phyloP scores from a whole-genome alignment of 1,140 invertebrate species.

The Dufourea novaeangliae region DNA sequence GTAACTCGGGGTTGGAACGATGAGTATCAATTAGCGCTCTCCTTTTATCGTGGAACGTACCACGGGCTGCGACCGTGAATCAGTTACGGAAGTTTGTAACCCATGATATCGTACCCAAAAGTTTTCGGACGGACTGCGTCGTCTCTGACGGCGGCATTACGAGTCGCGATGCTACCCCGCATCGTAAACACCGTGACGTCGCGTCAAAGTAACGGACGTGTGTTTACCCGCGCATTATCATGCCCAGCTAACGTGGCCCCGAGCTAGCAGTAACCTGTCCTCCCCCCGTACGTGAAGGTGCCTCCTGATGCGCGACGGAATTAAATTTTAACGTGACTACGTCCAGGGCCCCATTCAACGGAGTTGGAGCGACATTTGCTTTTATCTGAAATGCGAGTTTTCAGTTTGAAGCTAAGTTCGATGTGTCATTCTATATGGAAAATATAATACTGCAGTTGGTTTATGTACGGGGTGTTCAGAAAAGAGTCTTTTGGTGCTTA shows the following conservation, averaged over 20 bases:
- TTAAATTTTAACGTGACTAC: conserved; percentile 23
- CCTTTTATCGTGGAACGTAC: conserved; percentile 32
- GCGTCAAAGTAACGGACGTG: conserved; percentile 39
- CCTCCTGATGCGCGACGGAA: conserved; percentile 23
- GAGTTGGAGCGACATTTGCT: not conserved
- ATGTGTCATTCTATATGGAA: no score
- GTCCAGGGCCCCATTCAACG: not conserved
- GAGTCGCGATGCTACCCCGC: conserved; percentile 37
- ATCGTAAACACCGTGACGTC: conserved; percentile 49
- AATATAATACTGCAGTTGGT: no score
- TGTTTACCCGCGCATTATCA: conserved; percentile 53
- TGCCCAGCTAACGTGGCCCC: conserved; percentile 2
- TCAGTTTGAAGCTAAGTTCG: no score
- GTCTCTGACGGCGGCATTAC: conserved; percentile 53
- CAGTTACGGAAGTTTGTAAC: conserved; percentile 53
- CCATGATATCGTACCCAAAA: conserved; percentile 58
- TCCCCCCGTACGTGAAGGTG: conserved; percentile 6
- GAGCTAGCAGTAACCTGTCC: conserved; percentile 19
- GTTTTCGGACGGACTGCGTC: conserved; percentile 46
- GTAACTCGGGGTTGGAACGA: conserved; percentile 21
- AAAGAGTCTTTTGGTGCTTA: no score
- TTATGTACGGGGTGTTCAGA: no score
- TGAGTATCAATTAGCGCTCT: conserved; percentile 58
- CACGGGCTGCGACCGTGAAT: conserved; percentile 50
- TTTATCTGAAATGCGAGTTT: not conserved